Percentiles rank a stretch among this genome's conserved stretches.
Conservation (phyloP, 2,888 invertebrate species). For the Pammene aurita region DNA sequence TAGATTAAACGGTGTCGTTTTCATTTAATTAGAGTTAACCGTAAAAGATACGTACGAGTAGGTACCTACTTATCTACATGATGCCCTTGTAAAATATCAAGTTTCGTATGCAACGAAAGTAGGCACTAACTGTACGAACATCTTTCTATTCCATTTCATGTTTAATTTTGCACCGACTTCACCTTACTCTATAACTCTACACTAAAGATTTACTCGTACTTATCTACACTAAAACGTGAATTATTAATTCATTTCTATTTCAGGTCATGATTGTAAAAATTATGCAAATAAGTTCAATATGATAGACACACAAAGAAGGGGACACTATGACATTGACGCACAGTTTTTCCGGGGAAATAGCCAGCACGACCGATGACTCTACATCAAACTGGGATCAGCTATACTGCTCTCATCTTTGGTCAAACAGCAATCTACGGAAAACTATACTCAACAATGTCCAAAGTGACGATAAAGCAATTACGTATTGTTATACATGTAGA, state of each 20-base stretch:
- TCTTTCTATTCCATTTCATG: not conserved
- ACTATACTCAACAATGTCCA: constrained; percentile 63
- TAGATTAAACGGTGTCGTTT: constrained; percentile 30
- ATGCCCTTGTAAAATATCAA: constrained; percentile 28
- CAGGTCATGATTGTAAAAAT: constrained; percentile 50
- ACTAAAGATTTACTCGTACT: too few relatives aligned
- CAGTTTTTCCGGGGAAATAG: constrained; percentile 56
- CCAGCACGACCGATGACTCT: constrained; percentile 59
- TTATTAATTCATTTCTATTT: constrained; percentile 42
- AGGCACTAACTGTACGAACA: not conserved
- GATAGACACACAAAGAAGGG: constrained; percentile 18
- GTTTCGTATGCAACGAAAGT: constrained; percentile 3
- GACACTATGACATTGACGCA: constrained; percentile 67
- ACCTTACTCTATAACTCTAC: not conserved
- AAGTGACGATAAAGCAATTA: constrained; percentile 61
- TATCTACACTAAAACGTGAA: not conserved
- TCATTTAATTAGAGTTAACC: constrained; percentile 32
- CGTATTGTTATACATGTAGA: constrained; percentile 73
- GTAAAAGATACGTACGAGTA: not conserved
- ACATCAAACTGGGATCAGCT: constrained; percentile 66
- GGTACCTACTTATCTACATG: not conserved
- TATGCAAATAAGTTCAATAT: constrained; percentile 39
- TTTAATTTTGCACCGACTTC: not conserved
- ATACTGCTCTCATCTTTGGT: constrained; percentile 75
- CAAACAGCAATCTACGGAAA: constrained; percentile 67